phyloP scores from a whole-genome alignment of 1,140 invertebrate species.

The Bombus pyrosoma region DNA sequence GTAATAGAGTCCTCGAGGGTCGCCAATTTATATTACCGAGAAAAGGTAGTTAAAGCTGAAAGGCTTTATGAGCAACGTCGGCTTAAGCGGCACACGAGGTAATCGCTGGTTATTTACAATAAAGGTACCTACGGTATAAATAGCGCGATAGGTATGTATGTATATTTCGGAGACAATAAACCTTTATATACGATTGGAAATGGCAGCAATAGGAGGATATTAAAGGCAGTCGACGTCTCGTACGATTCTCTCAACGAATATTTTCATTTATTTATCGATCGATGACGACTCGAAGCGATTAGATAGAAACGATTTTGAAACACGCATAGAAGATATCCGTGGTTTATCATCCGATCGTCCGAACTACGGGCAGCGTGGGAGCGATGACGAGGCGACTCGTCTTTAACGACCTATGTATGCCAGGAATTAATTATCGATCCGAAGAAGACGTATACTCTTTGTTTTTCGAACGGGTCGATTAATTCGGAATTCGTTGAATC shows the following conservation, averaged over 20 bases:
- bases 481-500: slow-evolving; percentile 47
- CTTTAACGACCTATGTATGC: slow-evolving; percentile 43
- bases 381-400: too few species aligned
- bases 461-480: slow-evolving; percentile 36
- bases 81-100: neutral
- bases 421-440: slow-evolving; percentile 61
- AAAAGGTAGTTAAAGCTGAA: neutral
- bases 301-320: neutral
- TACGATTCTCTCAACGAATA: neutral
- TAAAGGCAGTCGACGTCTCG: too few species aligned
- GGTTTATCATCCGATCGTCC: neutral
- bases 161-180: neutral
- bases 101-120: neutral
- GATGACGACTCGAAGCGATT: neutral
- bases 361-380: neutral
- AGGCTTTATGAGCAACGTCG: neutral
- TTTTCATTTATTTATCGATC: neutral
- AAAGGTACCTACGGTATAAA: neutral
- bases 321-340: neutral
- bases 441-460: slow-evolving; percentile 12
- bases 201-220: neutral
- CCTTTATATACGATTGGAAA: neutral
- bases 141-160: neutral
- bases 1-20: slow-evolving; percentile 9
- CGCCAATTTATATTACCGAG: neutral